Evolutionary conservation across 2,888 invertebrate genomes (phyloP), one percentile per base, ranked within the genome.

Genomic region (Flabesymbios commensalis): DNA sequence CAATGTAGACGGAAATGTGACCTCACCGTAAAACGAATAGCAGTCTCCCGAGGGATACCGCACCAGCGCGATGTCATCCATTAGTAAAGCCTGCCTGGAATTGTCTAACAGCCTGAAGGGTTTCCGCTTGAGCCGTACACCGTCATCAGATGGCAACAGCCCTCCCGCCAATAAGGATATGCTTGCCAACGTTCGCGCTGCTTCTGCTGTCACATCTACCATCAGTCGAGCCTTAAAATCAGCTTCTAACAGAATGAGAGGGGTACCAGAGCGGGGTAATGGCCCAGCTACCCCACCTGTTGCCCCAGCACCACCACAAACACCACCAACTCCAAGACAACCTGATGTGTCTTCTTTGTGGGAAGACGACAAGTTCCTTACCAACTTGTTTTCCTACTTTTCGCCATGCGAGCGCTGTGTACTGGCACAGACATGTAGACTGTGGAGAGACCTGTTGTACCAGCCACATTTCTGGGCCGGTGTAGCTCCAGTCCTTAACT

Each of bases 391-490:
- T 84, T 67, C 73, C 63, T 78, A 80, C 67, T 77, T 80, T 74
- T 76, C 74, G 33, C 72, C 91, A 17, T 87, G 87, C 71, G 95
- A 95, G 74, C 86, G 93, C 64, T 87, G 91, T 64, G 84, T 87
- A 17, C 85, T 95, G 72, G 91, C 93, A 14, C 91, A 91, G 84
- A 90, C 93, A 59, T 94, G 94, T 84, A 87, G 88, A 64, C 87
- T 89, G 78, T 96, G 95, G 95, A 88, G 93, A 65, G 93, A 94
- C 79, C 86, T 92, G 59, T 85, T 95, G 58, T 96, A 96, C 84
- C 88, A 90, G 72, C 90, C 91, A n/a, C 87, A 90, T 56, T 92
- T 90, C 85, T 96, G 95, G 95, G 86, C 87, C 33, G 92, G 93
- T 2, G 86, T 94, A 57, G 86, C 91, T 72, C 93, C 94, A 0